Evolutionary conservation across 2,113 vertebrate genomes (phyloP).

Genomic region (Sylvietta virens): DNA sequence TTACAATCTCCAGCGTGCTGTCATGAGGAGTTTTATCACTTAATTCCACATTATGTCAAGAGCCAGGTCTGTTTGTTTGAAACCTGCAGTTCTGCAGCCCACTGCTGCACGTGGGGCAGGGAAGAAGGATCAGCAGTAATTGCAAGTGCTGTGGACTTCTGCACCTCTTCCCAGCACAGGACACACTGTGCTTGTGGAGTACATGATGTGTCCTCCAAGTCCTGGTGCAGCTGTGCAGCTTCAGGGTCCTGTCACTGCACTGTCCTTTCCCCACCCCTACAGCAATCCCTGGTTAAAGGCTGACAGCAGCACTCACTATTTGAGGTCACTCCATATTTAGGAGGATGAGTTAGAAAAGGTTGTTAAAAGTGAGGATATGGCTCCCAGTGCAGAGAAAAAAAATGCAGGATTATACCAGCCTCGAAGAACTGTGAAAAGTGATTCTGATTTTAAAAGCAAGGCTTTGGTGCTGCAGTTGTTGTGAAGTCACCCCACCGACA

Average conservation of each 20-base stretch:
- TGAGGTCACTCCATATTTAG: background rate
- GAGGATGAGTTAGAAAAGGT: background rate
- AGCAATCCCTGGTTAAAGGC: background rate
- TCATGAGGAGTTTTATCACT: background rate
- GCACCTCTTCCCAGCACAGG: background rate
- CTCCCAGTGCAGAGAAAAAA: background rate
- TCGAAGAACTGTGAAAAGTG: background rate
- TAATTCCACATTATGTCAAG: background rate
- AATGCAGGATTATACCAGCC: background rate
- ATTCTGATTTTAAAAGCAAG: background rate
- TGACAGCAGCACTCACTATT: background rate
- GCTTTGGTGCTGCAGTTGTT: background rate
- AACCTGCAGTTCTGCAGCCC: background rate
- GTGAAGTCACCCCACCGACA: background rate
- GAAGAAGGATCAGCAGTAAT: background rate
- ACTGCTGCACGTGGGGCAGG: background rate
- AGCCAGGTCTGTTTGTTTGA: background rate
- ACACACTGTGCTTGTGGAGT: background rate
- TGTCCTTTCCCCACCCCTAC: background rate
- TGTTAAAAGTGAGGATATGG: background rate
- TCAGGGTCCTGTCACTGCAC: background rate
- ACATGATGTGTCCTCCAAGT: background rate
- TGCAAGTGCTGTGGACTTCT: background rate
- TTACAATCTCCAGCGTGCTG: background rate
- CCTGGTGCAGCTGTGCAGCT: background rate